Percentiles rank a stretch among this genome's conserved stretches.
Evolutionary conservation across 2,888 invertebrate genomes (phyloP).

Genomic region (Axea sp.): DNA sequence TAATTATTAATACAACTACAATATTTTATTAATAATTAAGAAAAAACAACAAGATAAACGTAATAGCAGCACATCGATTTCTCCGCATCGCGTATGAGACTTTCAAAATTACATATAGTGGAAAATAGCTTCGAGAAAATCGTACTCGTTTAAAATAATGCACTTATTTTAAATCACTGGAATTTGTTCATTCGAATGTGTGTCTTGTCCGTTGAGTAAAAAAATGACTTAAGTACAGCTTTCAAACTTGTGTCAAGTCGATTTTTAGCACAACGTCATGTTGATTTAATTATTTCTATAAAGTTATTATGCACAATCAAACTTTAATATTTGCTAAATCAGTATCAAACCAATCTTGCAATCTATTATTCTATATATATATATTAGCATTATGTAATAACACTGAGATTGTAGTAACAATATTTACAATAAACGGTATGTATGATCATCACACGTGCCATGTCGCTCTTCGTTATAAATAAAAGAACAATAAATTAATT

Average conservation of each 20-base stretch:
- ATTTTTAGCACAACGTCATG: conserved; percentile 25
- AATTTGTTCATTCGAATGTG: conserved; percentile 15
- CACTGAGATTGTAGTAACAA: conserved; percentile 19
- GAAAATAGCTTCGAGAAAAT: conserved; percentile 23
- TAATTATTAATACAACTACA: conserved; percentile 60
- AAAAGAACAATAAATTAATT: conserved; percentile 24
- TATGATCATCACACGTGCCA: conserved; percentile 6
- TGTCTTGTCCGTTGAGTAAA: conserved; percentile 16
- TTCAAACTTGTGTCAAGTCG: conserved; percentile 17
- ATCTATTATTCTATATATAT: too few relatives aligned
- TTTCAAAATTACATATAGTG: conserved; percentile 11
- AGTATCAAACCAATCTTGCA: background rate
- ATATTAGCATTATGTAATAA: conserved; percentile 20
- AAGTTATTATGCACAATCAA: conserved; percentile 36
- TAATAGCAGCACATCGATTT: conserved; percentile 51
- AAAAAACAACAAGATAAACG: conserved; percentile 59
- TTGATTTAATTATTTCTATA: background rate
- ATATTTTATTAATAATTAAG: conserved; percentile 55
- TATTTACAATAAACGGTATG: conserved; percentile 39
- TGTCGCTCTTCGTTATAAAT: conserved; percentile 17
- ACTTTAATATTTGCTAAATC: background rate
- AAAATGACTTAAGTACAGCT: conserved; percentile 30
- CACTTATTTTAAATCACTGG: conserved; percentile 7
- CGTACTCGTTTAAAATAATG: conserved; percentile 3
- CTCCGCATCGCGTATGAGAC: conserved; percentile 26